Evolutionary conservation across 2,797 vertebrate species (phyloP), one percentile per base, ranked within the genome.

Genomic region (Gymnoscopelus braueri): DNA sequence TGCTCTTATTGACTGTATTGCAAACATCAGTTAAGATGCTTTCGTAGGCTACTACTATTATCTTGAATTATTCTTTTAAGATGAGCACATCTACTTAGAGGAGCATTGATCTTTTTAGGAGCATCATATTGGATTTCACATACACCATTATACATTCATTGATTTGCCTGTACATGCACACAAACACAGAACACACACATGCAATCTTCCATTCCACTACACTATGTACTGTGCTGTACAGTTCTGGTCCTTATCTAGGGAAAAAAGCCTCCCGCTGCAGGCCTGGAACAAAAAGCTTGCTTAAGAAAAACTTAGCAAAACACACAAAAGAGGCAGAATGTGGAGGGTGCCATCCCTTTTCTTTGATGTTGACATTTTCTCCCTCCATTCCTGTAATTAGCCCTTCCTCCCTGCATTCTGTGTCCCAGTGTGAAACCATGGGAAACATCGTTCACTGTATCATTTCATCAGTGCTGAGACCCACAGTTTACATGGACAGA

Each of bases 351-450:
- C 24, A 11, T 72, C 72, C 60, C 55, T 44, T 44, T 66, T 78
- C 85, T 90, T 91, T 91, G 87, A 91, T 87, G 87, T 73, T 88
- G 87, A 84, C 84, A 87, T 84, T 87, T 89, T 81, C 67, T 79
- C 74, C 76, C 62, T 57, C 76, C 63, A 47, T 69, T 84, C 86
- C 77, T 90, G 77, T 89, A 90, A 92, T 91, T 89, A 89, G 84
- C 85, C 90, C 75, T 49, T 53, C 52, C 35, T 14, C 55, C 75
- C 29, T 53, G 35, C 35, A 4, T 47, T 50, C 52, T 10, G 55
- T 85, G 78, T 72, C 74, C 72, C 71, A 84, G 81, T 77, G 80
- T 75, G 83, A 69, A 84, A 82, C 87, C 77, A 44, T 80, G 72
- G 79, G 57, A 73, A 78, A 82, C 70, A 74, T 82, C 85, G 9